Percentiles rank a stretch among this genome's conserved stretches.
Conservation (phyloP, 2,797 vertebrate genomes). For the Rhabdomys pumilio region DNA sequence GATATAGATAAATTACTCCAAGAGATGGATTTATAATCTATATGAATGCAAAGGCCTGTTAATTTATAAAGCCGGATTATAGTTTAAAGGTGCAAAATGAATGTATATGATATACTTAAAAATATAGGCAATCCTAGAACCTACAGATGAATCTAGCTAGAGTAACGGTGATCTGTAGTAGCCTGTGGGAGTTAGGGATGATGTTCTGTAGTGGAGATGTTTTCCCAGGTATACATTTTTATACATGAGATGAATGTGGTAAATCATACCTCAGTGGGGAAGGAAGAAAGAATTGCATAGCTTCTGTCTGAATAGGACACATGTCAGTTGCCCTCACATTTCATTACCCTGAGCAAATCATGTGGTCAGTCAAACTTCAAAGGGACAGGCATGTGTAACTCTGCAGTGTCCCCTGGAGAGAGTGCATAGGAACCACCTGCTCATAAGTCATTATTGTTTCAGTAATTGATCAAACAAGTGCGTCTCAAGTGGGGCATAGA, state of each 20-base stretch:
- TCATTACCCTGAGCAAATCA: neutral
- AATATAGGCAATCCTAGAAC: constrained; percentile 7
- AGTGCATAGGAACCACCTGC: neutral
- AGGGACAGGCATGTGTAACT: neutral
- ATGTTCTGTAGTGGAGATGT: neutral
- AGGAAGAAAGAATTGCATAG: neutral
- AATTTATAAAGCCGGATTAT: constrained; percentile 7
- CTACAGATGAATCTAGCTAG: neutral
- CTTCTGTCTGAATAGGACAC: neutral
- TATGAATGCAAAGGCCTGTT: neutral
- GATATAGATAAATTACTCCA: neutral
- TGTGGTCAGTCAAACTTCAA: neutral
- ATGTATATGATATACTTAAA: neutral
- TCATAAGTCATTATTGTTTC: neutral
- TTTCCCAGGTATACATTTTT: neutral
- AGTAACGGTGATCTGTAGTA: neutral
- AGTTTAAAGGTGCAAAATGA: constrained; percentile 22
- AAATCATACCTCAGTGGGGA: neutral
- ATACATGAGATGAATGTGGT: neutral
- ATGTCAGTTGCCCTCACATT: neutral
- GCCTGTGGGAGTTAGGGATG: neutral
- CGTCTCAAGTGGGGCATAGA: neutral
- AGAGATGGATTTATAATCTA: constrained; percentile 10
- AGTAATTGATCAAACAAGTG: neutral
- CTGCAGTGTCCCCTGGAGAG: neutral